Evolutionary conservation across 2,888 invertebrate species (phyloP), one percentile per base, ranked within the genome.

Genomic region (Gari tellinella): DNA sequence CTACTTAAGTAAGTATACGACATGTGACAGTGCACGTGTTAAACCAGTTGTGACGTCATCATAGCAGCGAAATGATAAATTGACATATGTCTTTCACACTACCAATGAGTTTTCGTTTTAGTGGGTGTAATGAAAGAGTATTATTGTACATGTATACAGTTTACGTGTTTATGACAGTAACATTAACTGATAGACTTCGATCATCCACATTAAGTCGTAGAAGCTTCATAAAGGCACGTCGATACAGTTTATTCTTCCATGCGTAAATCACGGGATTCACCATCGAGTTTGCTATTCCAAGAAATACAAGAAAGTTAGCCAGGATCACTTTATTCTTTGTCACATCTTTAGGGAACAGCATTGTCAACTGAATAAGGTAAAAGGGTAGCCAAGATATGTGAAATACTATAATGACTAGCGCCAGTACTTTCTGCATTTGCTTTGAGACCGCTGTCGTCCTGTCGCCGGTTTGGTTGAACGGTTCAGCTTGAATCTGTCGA

Each of bases 181-280:
- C 10, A 5, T 17, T 52, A 52, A 8, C 23, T 23, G 21, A 41
- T 26, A n/a, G 37, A 41, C 15, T 17, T 26, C 19, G 48, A 38
- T 43, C 49, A 25, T 37, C 21, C 17, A 21, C n/a, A 5, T 65
- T 40, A 7, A 66, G 48, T 21, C 69, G 55, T 3, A 85, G 17
- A 38, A 85, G 37, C 26, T 72, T 80, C 45, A 62, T 72, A 25
- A 85, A 79, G 0, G 81, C 80, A 4, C 51, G 51, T 31, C 80
- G 66, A 43, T 74, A 84, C 37, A 77, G 74, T 52, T 64, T 69
- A 64, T 84, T 85, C 46, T 81, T 81, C 78, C 80, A 82, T 5
- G 72, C 75, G 63, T 85, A 85, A 19, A 85, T 80, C n/a, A 85
- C 23, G 5, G 85, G 85, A 51, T 85, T 85, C n/a, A 79, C 58